These are phyloP conservation scores for Isotomurus palustris DNA, from an alignment of 2,888 invertebrate species.

Conservation along the genomic window DNA sequence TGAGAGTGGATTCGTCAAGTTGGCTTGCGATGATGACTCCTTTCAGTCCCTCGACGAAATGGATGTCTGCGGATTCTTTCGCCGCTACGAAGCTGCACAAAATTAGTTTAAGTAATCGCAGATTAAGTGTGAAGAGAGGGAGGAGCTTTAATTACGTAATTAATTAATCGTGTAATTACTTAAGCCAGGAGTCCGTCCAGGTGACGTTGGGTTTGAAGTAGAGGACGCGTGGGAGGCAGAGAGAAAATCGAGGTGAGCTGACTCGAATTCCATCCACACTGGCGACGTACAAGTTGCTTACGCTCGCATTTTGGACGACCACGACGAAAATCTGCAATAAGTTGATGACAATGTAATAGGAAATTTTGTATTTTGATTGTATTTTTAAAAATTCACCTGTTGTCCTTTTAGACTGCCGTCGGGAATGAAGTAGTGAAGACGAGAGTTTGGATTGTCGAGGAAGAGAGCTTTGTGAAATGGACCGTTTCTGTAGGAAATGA, in stretches of 20 bases:
- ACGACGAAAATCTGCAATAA: conserved; percentile 64
- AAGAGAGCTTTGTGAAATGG: conserved; percentile 70
- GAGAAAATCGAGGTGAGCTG: conserved; percentile 63
- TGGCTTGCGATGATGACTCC: conserved; percentile 87
- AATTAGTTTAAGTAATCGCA: not conserved
- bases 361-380: no score
- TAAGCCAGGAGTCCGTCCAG: conserved; percentile 76
- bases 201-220: conserved; percentile 78
- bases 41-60: conserved; percentile 77
- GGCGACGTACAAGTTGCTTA: conserved; percentile 72
- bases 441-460: conserved; percentile 53
- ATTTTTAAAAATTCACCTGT: conserved; percentile 53
- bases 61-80: conserved; percentile 79
- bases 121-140: not conserved
- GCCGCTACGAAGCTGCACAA: conserved; percentile 67
- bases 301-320: conserved; percentile 68
- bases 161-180: conserved; percentile 53
- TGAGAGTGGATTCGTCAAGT: conserved; percentile 53
- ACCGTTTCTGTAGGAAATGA: conserved; percentile 70
- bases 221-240: conserved; percentile 74
- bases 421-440: conserved; percentile 69
- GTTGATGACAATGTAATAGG: no score
- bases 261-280: conserved; percentile 56
- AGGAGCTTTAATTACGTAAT: no score
- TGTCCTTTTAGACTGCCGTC: conserved; percentile 72